Conservation (phyloP, 1,140 invertebrate genomes). For the Zophobas atratus region DNA sequence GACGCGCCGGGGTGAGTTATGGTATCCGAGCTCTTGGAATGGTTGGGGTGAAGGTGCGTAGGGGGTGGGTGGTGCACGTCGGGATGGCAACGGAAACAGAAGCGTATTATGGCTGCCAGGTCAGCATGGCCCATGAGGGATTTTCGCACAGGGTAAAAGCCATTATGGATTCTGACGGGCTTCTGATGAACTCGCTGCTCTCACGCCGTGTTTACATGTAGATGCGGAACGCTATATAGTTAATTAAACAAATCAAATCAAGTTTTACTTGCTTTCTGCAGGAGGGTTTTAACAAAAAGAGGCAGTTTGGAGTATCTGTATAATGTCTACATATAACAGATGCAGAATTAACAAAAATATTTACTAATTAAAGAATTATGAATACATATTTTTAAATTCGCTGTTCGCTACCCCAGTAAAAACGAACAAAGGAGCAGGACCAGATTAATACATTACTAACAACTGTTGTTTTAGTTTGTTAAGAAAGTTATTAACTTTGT, state of each 20-base stretch:
- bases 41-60: slow-evolving; percentile 55
- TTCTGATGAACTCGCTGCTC: slow-evolving; percentile 28
- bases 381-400: too few relatives aligned
- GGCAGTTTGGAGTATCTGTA: too few relatives aligned
- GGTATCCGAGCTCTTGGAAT: slow-evolving; percentile 53
- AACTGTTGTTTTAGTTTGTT: too few relatives aligned
- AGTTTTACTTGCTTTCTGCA: background rate
- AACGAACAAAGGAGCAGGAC: too few relatives aligned
- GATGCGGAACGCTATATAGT: background rate
- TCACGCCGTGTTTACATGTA: background rate
- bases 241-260: background rate
- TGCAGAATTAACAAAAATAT: too few relatives aligned
- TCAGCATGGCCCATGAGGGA: slow-evolving; percentile 58
- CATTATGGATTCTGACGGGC: slow-evolving; percentile 27
- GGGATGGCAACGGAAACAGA: slow-evolving; percentile 52
- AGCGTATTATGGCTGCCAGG: slow-evolving; percentile 62
- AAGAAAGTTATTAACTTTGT: too few relatives aligned
- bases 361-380: too few relatives aligned
- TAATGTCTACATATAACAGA: too few relatives aligned
- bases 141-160: slow-evolving; percentile 50
- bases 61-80: slow-evolving; percentile 45
- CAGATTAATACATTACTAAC: too few relatives aligned
- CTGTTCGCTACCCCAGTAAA: too few relatives aligned
- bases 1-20: slow-evolving; percentile 54
- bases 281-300: too few relatives aligned